phyloP scores from a whole-genome alignment of 2,797 vertebrate genomes.

The Lepus townsendii region DNA sequence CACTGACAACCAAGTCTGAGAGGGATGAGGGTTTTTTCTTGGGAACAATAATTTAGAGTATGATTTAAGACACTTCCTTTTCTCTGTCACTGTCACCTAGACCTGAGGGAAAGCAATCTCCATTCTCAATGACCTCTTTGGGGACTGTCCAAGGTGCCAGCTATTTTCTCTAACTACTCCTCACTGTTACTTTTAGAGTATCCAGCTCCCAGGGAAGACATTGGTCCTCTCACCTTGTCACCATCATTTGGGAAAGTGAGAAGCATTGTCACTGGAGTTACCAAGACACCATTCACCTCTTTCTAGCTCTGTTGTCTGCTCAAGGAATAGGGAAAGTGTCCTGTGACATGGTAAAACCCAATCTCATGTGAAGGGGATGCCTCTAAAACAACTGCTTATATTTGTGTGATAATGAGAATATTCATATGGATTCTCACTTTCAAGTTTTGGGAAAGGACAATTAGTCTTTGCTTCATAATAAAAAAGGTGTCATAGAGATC shows the following conservation, averaged over 20 bases:
- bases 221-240: slow-evolving; percentile 65
- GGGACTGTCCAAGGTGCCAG: slow-evolving; percentile 80
- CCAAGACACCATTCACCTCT: slow-evolving; percentile 48
- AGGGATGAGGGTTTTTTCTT: slow-evolving; percentile 78
- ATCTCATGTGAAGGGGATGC: slow-evolving; percentile 28
- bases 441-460: slow-evolving; percentile 8
- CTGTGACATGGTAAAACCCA: slow-evolving; percentile 47
- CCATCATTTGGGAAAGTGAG: slow-evolving; percentile 44
- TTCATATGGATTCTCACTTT: slow-evolving; percentile 22
- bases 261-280: neutral
- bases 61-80: slow-evolving; percentile 83
- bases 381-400: slow-evolving; percentile 51
- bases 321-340: slow-evolving; percentile 48
- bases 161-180: slow-evolving; percentile 75
- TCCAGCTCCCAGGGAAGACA: slow-evolving; percentile 49
- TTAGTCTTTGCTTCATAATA: neutral
- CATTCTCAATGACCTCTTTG: slow-evolving; percentile 83
- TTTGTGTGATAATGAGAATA: slow-evolving; percentile 35
- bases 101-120: slow-evolving; percentile 83
- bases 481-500: neutral
- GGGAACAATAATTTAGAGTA: slow-evolving; percentile 83
- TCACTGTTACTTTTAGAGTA: slow-evolving; percentile 63
- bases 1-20: slow-evolving; percentile 79
- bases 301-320: slow-evolving; percentile 57
- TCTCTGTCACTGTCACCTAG: slow-evolving; percentile 82